phyloP scores from a whole-genome alignment of 2,888 invertebrate species.

The Lycophotia porphyrea region DNA sequence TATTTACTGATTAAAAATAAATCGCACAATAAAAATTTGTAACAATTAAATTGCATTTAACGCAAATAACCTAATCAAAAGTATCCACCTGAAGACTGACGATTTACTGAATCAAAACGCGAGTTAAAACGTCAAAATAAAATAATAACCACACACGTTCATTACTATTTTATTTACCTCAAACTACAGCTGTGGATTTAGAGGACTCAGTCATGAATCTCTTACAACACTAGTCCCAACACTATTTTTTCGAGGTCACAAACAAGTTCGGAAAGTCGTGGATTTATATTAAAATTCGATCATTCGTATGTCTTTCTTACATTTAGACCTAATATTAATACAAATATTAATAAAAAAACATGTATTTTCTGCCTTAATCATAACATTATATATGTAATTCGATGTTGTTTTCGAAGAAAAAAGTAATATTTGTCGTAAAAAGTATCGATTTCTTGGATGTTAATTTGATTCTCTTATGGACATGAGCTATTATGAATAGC shows the following conservation, averaged over 20 bases:
- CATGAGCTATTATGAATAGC: not conserved
- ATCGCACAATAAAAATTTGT: too few relatives aligned
- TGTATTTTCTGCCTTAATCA: conserved; percentile 19
- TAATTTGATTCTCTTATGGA: not conserved
- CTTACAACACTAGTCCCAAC: too few relatives aligned
- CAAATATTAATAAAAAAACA: conserved; percentile 54
- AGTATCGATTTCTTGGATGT: conserved; percentile 24
- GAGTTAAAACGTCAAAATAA: too few relatives aligned
- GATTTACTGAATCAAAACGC: too few relatives aligned
- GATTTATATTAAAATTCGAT: conserved; percentile 58
- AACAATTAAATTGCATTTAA: too few relatives aligned
- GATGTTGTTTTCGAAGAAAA: conserved; percentile 5
- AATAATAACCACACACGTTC: too few relatives aligned
- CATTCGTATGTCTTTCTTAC: conserved; percentile 50
- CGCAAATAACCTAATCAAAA: too few relatives aligned
- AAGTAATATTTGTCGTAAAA: not conserved
- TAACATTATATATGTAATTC: conserved; percentile 3
- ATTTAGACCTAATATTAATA: conserved; percentile 28
- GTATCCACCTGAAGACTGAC: too few relatives aligned
- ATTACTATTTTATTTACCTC: too few relatives aligned
- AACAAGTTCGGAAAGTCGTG: conserved; percentile 50
- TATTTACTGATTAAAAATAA: too few relatives aligned
- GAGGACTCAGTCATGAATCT: too few relatives aligned
- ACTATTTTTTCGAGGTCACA: conserved; percentile 33
- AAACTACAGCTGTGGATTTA: too few relatives aligned